Evolutionary conservation across 2,888 invertebrate genomes (phyloP).

Genomic region (Aphodius granarius): DNA sequence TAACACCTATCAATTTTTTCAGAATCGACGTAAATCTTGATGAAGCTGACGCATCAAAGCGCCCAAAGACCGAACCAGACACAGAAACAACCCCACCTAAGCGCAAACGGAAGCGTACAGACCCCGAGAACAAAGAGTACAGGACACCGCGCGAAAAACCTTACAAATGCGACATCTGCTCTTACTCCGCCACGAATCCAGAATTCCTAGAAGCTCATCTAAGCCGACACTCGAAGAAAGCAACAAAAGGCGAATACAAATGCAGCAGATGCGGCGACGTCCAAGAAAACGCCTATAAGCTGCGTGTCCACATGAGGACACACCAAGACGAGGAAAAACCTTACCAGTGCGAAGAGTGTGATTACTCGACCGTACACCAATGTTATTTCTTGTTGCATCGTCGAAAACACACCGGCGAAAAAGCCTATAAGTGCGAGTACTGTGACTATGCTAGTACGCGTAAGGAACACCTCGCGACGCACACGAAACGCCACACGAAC

Average conservation of each 20-base stretch:
- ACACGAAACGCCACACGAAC: conserved; percentile 50
- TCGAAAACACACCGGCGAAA: background rate
- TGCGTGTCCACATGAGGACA: background rate
- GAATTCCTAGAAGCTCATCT: background rate
- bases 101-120: background rate
- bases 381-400: background rate
- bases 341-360: background rate
- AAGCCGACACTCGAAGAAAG: background rate
- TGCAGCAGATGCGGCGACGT: background rate
- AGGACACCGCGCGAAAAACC: background rate
- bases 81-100: background rate
- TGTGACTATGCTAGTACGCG: background rate
- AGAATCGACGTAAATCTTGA: no score
- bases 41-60: no score
- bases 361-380: background rate
- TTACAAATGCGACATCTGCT: background rate
- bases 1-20: no score
- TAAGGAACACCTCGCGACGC: conserved; percentile 20
- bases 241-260: background rate
- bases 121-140: background rate
- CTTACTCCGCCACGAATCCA: background rate
- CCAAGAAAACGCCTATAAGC: background rate
- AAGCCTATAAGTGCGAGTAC: background rate
- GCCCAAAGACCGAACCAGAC: no score
- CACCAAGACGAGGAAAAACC: background rate